phyloP scores from a whole-genome alignment of 1,140 invertebrate genomes.

The Diuraphis noxia region DNA sequence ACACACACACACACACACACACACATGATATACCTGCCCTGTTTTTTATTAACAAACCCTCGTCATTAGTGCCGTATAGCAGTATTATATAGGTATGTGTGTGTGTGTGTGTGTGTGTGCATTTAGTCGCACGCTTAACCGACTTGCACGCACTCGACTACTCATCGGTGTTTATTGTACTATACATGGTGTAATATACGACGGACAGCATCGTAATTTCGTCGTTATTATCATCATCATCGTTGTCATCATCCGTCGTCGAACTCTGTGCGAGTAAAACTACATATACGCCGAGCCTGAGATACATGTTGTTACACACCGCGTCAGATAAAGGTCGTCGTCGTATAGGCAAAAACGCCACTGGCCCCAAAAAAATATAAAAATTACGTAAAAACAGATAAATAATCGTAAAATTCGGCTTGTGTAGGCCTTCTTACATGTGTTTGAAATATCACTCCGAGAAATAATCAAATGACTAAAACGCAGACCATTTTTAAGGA shows the following conservation, averaged over 20 bases:
- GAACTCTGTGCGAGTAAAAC: neutral
- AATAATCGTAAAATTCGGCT: too few relatives aligned
- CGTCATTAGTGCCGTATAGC: conserved; percentile 41
- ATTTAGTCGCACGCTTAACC: neutral
- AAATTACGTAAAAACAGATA: too few relatives aligned
- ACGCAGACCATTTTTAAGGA: too few relatives aligned
- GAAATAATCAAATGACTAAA: too few relatives aligned
- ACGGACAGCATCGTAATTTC: neutral
- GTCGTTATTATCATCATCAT: neutral
- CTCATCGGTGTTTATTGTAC: too few relatives aligned
- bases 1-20: neutral
- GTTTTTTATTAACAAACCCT: conserved; percentile 38
- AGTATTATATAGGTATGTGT: too few relatives aligned
- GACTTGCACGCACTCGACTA: neutral
- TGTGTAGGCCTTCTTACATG: too few relatives aligned
- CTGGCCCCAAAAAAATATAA: too few relatives aligned
- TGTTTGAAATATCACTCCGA: too few relatives aligned
- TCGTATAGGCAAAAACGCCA: too few relatives aligned
- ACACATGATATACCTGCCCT: neutral
- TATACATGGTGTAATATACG: neutral
- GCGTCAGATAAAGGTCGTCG: neutral
- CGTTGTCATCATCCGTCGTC: neutral
- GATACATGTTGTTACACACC: neutral
- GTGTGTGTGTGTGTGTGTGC: neutral
- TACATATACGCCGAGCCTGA: fast-evolving